Percentiles rank a stretch among this genome's conserved stretches.
Evolutionary conservation across 1,140 invertebrate genomes (phyloP).

Genomic region (Globodera ellingtonae): DNA sequence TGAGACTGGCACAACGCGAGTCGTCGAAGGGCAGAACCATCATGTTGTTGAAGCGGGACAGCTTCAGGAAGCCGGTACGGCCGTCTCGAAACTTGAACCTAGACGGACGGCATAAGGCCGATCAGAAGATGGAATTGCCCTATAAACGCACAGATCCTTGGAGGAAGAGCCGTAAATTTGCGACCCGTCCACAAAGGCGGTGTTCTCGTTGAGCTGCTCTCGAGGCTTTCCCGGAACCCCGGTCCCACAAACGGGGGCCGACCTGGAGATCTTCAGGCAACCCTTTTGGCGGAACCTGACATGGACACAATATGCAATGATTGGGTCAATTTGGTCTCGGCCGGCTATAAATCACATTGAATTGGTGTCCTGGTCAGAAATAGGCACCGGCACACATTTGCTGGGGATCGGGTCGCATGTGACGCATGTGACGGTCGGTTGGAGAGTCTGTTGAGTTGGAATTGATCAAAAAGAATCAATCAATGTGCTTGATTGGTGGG

Average conservation of each 20-base stretch:
- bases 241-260: slow-evolving; percentile 61
- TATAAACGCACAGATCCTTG: slow-evolving; percentile 50
- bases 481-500: neutral
- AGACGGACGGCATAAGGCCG: neutral
- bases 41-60: slow-evolving; percentile 62
- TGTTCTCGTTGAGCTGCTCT: slow-evolving; percentile 63
- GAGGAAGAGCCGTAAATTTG: slow-evolving; percentile 63
- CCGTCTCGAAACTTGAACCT: slow-evolving; percentile 63
- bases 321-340: neutral
- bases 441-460: slow-evolving; percentile 41
- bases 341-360: slow-evolving; percentile 35
- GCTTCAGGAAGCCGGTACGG: slow-evolving; percentile 61
- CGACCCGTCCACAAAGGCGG: slow-evolving; percentile 60
- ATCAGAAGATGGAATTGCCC: neutral
- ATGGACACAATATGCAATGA: neutral
- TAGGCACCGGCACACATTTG: slow-evolving; percentile 62
- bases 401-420: slow-evolving; percentile 59
- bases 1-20: slow-evolving; percentile 45
- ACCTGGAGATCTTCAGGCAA: slow-evolving; percentile 62
- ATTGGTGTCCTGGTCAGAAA: slow-evolving; percentile 58
- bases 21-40: slow-evolving; percentile 62
- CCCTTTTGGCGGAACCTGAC: slow-evolving; percentile 60
- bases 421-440: slow-evolving; percentile 61
- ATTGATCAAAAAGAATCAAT: neutral
- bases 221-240: slow-evolving; percentile 49